Evolutionary conservation across 2,888 invertebrate genomes (phyloP).

Genomic region (Clepsis dumicolana): DNA sequence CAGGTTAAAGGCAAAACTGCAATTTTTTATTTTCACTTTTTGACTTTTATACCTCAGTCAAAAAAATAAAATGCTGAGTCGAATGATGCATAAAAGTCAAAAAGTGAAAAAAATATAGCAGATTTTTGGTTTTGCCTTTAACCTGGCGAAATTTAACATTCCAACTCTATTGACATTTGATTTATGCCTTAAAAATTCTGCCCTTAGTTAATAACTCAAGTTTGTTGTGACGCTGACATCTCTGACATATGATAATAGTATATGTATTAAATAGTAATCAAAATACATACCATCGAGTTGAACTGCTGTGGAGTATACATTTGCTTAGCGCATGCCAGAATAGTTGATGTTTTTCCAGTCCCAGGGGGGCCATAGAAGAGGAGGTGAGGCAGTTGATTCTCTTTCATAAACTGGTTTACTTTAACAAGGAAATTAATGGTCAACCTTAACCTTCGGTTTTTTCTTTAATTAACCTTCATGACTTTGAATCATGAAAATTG

Average conservation of each 20-base stretch:
- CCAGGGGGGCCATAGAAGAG: conserved; percentile 99
- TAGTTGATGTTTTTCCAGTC: conserved; percentile 99
- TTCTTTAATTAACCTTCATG: neutral
- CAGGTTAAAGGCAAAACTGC: too few relatives aligned
- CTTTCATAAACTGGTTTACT: conserved; percentile 95
- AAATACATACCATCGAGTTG: conserved; percentile 93
- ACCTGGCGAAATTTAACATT: too few relatives aligned
- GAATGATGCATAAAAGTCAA: too few relatives aligned
- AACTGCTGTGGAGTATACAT: conserved; percentile 96
- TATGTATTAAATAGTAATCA: neutral
- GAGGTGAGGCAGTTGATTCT: conserved; percentile 97
- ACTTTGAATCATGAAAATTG: conserved; percentile 8
- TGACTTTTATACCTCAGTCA: too few relatives aligned
- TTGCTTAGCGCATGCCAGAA: conserved; percentile 97
- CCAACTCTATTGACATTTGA: too few relatives aligned
- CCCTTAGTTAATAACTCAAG: too few relatives aligned
- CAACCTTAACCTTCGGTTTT: neutral
- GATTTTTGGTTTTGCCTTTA: too few relatives aligned
- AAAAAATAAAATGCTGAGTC: too few relatives aligned
- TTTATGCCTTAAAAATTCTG: too few relatives aligned
- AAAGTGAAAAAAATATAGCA: too few relatives aligned
- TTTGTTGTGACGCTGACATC: too few relatives aligned
- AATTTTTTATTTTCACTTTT: too few relatives aligned
- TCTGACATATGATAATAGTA: neutral
- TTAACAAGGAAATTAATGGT: conserved; percentile 54